A percentile compares a stretch with the other conserved stretches of the same genome.
Conservation (phyloP, 2,888 invertebrate genomes). For the Caenorhabditis japonica region DNA sequence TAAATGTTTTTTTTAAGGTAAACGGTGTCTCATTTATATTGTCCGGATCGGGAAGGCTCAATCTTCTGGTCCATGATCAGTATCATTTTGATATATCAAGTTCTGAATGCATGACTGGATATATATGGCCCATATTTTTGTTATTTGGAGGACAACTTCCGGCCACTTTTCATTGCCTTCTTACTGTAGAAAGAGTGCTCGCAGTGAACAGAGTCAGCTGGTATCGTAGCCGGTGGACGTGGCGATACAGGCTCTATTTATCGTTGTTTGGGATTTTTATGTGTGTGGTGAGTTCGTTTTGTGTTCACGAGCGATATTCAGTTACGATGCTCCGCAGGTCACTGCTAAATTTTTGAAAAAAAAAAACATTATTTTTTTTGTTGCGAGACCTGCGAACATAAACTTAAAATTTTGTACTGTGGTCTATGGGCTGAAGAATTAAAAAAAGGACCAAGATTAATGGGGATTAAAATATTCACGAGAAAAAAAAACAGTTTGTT, state of each 20-base stretch:
- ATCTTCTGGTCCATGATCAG: constrained; percentile 25
- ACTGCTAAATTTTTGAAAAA: not conserved
- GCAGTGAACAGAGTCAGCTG: constrained; percentile 57
- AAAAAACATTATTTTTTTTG: not conserved
- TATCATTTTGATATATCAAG: constrained; percentile 45
- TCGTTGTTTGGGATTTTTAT: constrained; percentile 34
- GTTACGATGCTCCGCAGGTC: no score
- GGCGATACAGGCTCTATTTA: constrained; percentile 46
- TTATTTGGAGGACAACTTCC: constrained; percentile 61
- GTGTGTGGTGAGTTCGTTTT: constrained; percentile 50
- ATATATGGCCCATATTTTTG: constrained; percentile 60
- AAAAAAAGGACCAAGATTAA: no score
- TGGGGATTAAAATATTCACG: no score
- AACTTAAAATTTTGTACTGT: no score
- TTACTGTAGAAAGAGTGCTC: constrained; percentile 58
- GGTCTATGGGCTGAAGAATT: no score
- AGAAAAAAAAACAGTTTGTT: no score
- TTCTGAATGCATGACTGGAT: constrained; percentile 52
- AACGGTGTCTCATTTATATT: constrained; percentile 61
- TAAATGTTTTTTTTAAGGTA: constrained; percentile 34
- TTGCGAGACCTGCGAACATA: no score
- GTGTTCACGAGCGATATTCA: no score
- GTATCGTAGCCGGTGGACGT: constrained; percentile 61
- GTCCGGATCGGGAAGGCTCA: constrained; percentile 49
- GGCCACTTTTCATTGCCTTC: constrained; percentile 53